Base-by-base conservation (phyloP, 2,888 invertebrate species). In the Odontocerum albicorne region DNA sequence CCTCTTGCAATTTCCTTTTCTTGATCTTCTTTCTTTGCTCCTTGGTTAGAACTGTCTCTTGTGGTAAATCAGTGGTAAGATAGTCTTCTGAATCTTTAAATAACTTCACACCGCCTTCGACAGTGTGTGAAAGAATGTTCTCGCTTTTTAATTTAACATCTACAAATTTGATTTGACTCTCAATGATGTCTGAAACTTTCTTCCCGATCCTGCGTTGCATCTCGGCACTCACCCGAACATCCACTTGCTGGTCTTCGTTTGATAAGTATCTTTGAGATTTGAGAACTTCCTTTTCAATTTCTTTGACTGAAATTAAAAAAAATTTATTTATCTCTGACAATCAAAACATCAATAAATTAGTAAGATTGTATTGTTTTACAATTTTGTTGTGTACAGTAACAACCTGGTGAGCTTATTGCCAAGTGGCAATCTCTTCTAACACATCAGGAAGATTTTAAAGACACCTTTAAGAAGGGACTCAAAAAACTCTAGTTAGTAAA, bases 171-270 rank as follows among this genome's bases (percentile, higher is more conserved):
- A 78, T 63, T 55, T 70, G 70, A 59, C 70, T 72, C 33, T 74
- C 69, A 32, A 83, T 73, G 22, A 80, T 66, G 15, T 68, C 69
- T 1, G 80, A 75, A 36, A 82, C 66, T 67, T 79, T 77, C 36
- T 72, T 73, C 6, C 77, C 78, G 45, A 82, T 77, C 55, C 67
- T 70, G 31, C 69, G 73, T 63, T 79, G 80, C 68, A 82, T 72
- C 62, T 77, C 73, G 13, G 72, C 72, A 2, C 81, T 79, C 1
- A 81, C 77, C 63, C 74, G 75, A 1, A 77, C 70, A 65, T 80
- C 80, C 63, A 79, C 81, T 60, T 81, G 79, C 59, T 80, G 79
- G 32, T 75, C 71, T 6, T 79, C 68, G 57, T 69, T 71, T 31
- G 71, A 70, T 36, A 77, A 63, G 64, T 74, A 69, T 46, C 77